These are phyloP conservation scores for Argentina silus DNA, from an alignment of 2,797 vertebrate genomes.

Conservation along the genomic window DNA sequence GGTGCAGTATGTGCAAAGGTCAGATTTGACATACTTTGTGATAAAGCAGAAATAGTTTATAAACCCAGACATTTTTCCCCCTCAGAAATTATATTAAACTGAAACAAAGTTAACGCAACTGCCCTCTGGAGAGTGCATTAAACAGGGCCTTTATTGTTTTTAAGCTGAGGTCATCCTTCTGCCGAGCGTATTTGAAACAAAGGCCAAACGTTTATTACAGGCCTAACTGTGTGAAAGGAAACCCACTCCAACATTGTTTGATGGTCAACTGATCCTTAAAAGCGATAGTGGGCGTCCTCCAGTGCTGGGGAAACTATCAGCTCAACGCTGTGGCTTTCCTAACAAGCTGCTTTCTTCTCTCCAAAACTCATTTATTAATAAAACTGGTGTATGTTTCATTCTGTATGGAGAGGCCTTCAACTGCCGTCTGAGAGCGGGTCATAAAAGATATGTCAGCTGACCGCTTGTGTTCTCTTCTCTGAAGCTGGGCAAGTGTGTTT, in stretches of 20 bases:
- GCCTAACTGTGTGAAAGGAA: constrained; percentile 98
- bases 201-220: constrained; percentile 93
- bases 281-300: constrained; percentile 56
- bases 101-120: constrained; percentile 93
- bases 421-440: not conserved
- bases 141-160: constrained; percentile 96
- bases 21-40: constrained; percentile 7
- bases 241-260: constrained; percentile 91
- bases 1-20: not conserved
- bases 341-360: constrained; percentile 7
- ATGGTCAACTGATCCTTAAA: constrained; percentile 81
- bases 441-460: not conserved
- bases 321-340: not conserved
- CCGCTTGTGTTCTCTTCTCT: constrained; percentile 15
- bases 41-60: constrained; percentile 81
- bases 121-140: constrained; percentile 92
- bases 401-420: not conserved
- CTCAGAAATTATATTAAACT: constrained; percentile 86
- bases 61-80: constrained; percentile 57
- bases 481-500: constrained; percentile 13
- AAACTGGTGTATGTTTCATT: not conserved
- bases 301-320: not conserved
- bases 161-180: constrained; percentile 98
- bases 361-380: not conserved
- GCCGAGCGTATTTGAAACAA: constrained; percentile 91